A percentile compares a stretch with the other conserved stretches of the same genome.
phyloP scores from a whole-genome alignment of 2,113 vertebrate genomes.

The Rhinopomastus cyanomelas region DNA sequence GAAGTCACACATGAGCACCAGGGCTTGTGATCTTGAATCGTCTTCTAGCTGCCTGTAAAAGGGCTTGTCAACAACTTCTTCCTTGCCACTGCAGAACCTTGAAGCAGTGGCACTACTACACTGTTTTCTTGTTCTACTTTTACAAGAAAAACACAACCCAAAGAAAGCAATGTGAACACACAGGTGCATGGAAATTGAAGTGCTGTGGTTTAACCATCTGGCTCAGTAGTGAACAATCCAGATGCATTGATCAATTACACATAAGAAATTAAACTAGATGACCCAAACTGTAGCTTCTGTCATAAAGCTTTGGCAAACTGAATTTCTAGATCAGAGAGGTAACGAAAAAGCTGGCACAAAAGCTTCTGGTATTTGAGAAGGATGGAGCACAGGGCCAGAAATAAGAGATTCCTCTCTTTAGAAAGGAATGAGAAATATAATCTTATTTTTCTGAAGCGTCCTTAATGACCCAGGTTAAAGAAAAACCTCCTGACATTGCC shows the following conservation, averaged over 20 bases:
- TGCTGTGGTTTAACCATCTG: neutral
- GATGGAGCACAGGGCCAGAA: neutral
- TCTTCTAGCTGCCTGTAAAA: too few species aligned
- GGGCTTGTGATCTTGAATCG: too few species aligned
- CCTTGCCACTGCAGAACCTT: neutral
- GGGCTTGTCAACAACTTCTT: too few species aligned
- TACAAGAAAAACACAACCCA: neutral
- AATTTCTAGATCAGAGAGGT: neutral
- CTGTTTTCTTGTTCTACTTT: neutral
- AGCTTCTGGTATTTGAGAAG: neutral
- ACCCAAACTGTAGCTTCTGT: neutral
- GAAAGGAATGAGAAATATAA: neutral
- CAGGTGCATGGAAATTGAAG: neutral
- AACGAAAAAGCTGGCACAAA: neutral
- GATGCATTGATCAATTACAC: neutral
- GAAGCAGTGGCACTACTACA: neutral
- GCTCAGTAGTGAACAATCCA: neutral
- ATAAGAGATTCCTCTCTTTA: neutral
- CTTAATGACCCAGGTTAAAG: neutral
- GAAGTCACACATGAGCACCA: too few species aligned
- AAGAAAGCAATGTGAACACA: neutral
- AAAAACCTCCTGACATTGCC: neutral
- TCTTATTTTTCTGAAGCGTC: neutral
- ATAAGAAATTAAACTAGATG: neutral
- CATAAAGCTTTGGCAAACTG: neutral